These are phyloP conservation scores for Plagodis dolabraria DNA, from an alignment of 2,888 invertebrate genomes.

Conservation along the genomic window DNA sequence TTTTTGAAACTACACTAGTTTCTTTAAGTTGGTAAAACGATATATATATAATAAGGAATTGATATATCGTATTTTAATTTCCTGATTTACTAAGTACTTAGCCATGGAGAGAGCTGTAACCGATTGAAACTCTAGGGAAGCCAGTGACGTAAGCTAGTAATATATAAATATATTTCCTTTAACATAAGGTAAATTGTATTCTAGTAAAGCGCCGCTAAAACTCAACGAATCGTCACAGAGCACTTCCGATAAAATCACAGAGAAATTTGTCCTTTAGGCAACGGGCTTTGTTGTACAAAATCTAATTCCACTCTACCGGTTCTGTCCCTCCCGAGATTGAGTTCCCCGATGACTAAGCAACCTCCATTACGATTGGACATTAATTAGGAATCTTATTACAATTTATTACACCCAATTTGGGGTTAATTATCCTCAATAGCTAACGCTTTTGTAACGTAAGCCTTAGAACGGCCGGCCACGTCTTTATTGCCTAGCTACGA, in stretches of 20 bases:
- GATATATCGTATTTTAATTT: no score
- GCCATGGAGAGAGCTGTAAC: no score
- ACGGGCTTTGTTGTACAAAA: constrained; percentile 24
- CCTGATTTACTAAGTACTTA: no score
- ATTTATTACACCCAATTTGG: constrained; percentile 55
- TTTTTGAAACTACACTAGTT: no score
- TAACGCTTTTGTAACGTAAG: constrained; percentile 42
- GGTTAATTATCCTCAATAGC: constrained; percentile 52
- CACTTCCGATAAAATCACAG: constrained; percentile 22
- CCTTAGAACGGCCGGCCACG: constrained; percentile 34
- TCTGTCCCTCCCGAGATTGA: constrained; percentile 29
- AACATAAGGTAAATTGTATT: no score
- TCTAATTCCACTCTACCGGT: constrained; percentile 25
- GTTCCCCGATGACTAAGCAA: constrained; percentile 39
- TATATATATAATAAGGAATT: no score
- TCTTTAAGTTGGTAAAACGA: no score
- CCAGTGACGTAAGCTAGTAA: no score
- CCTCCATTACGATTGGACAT: constrained; percentile 38
- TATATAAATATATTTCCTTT: no score
- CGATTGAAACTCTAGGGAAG: no score
- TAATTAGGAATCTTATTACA: constrained; percentile 50
- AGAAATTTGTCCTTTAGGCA: constrained; percentile 17
- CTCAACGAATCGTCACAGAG: constrained; percentile 18
- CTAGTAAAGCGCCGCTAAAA: constrained; percentile 4
- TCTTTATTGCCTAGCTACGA: constrained; percentile 34